Conservation (phyloP, 2,113 vertebrate species). For the Numida meleagris region DNA sequence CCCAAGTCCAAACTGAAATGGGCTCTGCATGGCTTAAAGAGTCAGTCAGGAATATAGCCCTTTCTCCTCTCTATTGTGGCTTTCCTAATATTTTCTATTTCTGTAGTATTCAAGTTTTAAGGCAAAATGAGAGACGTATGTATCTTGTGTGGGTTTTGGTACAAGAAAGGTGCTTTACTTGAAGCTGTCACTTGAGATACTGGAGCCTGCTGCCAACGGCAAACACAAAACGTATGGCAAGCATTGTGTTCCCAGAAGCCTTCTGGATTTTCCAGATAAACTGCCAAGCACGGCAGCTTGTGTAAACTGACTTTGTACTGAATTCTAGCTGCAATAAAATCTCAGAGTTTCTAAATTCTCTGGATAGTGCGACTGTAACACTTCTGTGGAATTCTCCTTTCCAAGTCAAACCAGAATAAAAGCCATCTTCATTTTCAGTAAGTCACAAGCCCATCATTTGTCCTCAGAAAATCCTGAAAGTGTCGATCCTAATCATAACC, state of each 20-base stretch:
- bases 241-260: background rate
- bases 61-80: background rate
- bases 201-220: background rate
- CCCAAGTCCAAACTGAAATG: background rate
- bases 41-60: rapidly evolving
- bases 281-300: background rate
- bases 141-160: background rate
- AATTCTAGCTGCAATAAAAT: background rate
- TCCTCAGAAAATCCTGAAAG: background rate
- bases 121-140: background rate
- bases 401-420: background rate
- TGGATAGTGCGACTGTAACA: background rate
- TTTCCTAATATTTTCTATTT: background rate
- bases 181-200: background rate
- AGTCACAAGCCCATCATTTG: background rate
- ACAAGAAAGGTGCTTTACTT: background rate
- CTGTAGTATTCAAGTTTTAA: background rate
- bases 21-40: background rate
- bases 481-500: background rate
- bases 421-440: background rate
- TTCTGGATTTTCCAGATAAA: constrained; percentile 32
- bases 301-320: background rate
- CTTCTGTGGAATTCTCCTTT: background rate
- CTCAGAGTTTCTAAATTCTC: background rate
- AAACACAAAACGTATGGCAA: background rate